phyloP scores from a whole-genome alignment of 2,113 vertebrate genomes.

The Caloenas nicobarica region DNA sequence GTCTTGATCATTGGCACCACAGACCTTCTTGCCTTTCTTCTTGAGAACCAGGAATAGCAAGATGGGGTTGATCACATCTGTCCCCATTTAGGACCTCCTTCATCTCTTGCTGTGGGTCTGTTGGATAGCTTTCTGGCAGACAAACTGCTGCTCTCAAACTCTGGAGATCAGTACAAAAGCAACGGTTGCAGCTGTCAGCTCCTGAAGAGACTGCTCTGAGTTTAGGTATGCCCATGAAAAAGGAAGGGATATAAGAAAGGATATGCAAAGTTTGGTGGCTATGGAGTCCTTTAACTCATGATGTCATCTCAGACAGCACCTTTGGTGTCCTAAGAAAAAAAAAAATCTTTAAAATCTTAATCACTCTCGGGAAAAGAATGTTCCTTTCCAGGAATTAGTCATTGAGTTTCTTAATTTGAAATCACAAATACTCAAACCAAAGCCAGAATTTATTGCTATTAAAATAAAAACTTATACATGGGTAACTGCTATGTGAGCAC shows the following conservation, averaged over 20 bases:
- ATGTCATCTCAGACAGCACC: neutral
- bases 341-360: neutral
- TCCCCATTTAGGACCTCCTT: neutral
- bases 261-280: neutral
- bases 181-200: neutral
- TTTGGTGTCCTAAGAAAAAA: neutral
- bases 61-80: neutral
- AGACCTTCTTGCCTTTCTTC: neutral
- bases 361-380: neutral
- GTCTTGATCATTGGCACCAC: neutral
- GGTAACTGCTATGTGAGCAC: neutral
- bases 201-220: neutral
- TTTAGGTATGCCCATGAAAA: neutral
- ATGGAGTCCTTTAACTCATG: neutral
- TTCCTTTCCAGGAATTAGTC: neutral
- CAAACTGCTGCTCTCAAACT: neutral
- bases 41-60: neutral
- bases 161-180: neutral
- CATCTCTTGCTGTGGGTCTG: neutral
- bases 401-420: neutral
- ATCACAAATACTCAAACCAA: neutral
- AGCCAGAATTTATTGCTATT: neutral
- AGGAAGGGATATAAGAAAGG: neutral
- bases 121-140: neutral
- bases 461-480: neutral